Base-by-base conservation (phyloP, 2,888 invertebrate genomes). In the Scaeva pyrastri region DNA sequence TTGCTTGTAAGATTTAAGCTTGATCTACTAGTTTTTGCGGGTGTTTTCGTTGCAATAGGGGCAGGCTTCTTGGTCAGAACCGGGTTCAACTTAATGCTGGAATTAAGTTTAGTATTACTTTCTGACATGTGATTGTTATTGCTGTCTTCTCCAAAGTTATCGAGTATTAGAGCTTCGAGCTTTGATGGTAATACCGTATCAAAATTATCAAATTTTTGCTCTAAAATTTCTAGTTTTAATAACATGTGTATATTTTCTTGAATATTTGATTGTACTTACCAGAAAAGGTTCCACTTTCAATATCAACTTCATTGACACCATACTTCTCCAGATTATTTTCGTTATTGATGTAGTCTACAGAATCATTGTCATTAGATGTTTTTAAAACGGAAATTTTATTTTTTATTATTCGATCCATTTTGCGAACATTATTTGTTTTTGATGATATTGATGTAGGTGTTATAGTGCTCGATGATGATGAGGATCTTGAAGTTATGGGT, bases 401-500 rank as follows among this genome's bases (percentile, higher is more conserved):
- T 0, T 23, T 39, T 1, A 21, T 23, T 5, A 48, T 23, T 55
- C 48, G 80, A 5, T 76, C 72, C 26, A 80, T 10, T 43, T 72
- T 85, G 52, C 70, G 82, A 45, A 39, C 21, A 23, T 6, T 16
- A 41, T 60, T 60, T 55, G 68, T 88, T 79, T 62, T 88, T 2
- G 72, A 66, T 16, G 84, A 58, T 8, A 74, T 11, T 2, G 77
- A 74, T 10, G 71, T 19, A 6, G 60, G 52, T 5, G 71, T 72
- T 16, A 86, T 10, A 16, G 71, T 64, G 50, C 78, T 87, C 1
- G 66, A 86, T 71, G 79, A 87, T 4, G 81, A 79, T 50, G 74
- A 76, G 2, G 76, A 79, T 74, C 77, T 76, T 60, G 78, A 89
- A 90, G 89, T 88, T 74, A 97, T 94, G 0, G 97, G 97, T 90